These are phyloP conservation scores for human (Homo sapiens) DNA, from an alignment of 2,113 vertebrate species.

Conservation along the genomic window GRCh38 chr4:149413001-149413500, in stretches of 20 bases:
- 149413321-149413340: neutral
- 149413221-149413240: neutral
- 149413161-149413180: neutral
- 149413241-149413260: neutral
- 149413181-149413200: neutral
- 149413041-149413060: neutral
- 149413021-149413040: neutral
- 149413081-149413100: neutral
- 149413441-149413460: neutral
- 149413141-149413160: neutral
- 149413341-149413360: too few relatives aligned
- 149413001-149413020: neutral
- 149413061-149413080: neutral
- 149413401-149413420: neutral
- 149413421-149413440: accelerated
- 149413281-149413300: neutral
- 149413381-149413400: neutral
- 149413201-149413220: neutral
- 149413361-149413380: neutral
- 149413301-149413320: neutral
- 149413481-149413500: neutral
- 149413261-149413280: neutral
- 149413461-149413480: neutral
- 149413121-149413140: neutral
- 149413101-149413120: neutral